Base-by-base conservation (phyloP, 2,888 invertebrate genomes). In the Drepana falcataria region DNA sequence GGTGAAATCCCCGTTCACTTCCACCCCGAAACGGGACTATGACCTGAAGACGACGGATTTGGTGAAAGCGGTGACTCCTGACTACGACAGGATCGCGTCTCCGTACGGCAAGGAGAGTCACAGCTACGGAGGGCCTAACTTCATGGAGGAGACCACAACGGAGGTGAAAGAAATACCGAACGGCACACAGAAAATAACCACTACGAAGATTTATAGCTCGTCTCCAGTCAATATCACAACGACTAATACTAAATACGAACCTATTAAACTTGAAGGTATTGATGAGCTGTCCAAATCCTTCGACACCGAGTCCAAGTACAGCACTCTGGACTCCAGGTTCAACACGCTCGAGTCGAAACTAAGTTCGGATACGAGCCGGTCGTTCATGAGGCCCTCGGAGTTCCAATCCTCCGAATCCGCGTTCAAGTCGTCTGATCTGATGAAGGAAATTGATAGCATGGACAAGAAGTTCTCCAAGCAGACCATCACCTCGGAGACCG, bases 401-500 rank as follows among this genome's bases (percentile, higher is more conserved):
- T 91, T 90, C 72, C 87, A 87, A 35, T 68, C 84, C 0, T 77
- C 86, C 0, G 90, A 90, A 35, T 88, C 72, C 58, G 86, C 86
- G 47, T 55, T 85, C 57, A 84, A 87, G 34, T 86, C 90, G 0
- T 65, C 81, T 2, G 91, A 89, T 2, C 49, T 91, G 57, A 71
- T 80, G 1, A 90, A 88, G 52, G 93, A 93, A 55, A 80, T 91
- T 0, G 93, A 94, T 48, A 88, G 87, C n/a, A 66, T 94, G 61
- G 94, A 94, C 60, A 93, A 93, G 65, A 93, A 92, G 67, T 93
- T 93, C 84, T 85, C 93, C 3, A 94, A 94, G 60, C 94, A 94
- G 63, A 94, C 94, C 0, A 92, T 93, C n/a, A 93, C 93, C 0
- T 94, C 94, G 51, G 94, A 94, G 61, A 93, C 93, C 0, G 93